Evolutionary conservation across 2,888 invertebrate species (phyloP), one percentile per base, ranked within the genome.

Genomic region (Hemaris fuciformis): DNA sequence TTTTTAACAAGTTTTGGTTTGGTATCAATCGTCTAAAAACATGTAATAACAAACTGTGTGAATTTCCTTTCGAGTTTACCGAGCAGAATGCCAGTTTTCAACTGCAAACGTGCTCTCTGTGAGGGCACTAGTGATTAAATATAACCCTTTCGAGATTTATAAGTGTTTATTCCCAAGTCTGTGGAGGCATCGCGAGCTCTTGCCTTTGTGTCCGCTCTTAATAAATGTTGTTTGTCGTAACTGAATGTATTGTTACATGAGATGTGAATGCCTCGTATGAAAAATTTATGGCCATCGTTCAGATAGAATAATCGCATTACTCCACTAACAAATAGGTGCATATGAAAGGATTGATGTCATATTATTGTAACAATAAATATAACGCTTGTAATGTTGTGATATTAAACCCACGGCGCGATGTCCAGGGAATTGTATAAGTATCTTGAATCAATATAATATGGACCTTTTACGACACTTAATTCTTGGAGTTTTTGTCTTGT

Each of bases 41-140:
- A 57, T 8, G 20, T 71, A 74, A 81, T 81, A 80, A 82, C 82
- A 83, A 84, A 83, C 81, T 81, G 80, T 81, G 80, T 82, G 53
- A 53, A 27, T 53, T 53, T 53, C 53, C 53, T 80, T 80, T 79
- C 80, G 79, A 73, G 75, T 31, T 53, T 53, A 31, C 27, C 53
- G 31, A 53, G 48, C 27, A 25, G 53, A 53, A 53, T 53, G 41
- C 43, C 27, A 27, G 41, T 23, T 59, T 86, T 84, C 81, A 83
- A 83, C 81, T 88, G 80, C 84, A 82, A 87, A 84, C 86, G 85
- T 86, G 86, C 87, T 75, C 81, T 83, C 83, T 83, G 84, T 83
- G 85, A 85, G 85, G 81, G 80, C 84, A 80, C 75, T 67, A 77
- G 85, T 89, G 89, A 91, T 91, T 91, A 91, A 91, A 91, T 89